These are phyloP conservation scores for Euzophera pinguis DNA, from an alignment of 2,888 invertebrate species.

Conservation along the genomic window DNA sequence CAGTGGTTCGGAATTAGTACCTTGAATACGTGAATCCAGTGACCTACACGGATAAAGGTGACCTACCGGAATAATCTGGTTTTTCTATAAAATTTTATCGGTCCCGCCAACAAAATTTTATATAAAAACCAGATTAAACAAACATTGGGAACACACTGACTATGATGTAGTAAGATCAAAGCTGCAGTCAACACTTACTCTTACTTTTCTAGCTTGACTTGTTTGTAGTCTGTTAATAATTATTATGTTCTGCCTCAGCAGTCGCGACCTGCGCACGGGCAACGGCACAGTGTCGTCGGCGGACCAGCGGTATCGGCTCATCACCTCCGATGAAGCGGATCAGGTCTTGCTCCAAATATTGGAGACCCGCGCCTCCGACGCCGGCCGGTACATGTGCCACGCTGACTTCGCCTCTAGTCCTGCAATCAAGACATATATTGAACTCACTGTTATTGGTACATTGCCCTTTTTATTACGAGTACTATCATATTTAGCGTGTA, in stretches of 20 bases:
- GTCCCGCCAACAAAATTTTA: too few relatives aligned
- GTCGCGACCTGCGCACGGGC: slow-evolving; percentile 60
- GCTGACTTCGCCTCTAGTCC: slow-evolving; percentile 64
- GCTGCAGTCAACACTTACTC: too few relatives aligned
- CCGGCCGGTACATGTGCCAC: slow-evolving; percentile 58
- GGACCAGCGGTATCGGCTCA: slow-evolving; percentile 47
- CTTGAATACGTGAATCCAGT: too few relatives aligned
- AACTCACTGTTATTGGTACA: slow-evolving; percentile 58
- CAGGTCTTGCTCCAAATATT: slow-evolving; percentile 48
- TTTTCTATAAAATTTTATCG: too few relatives aligned
- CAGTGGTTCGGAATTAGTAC: too few relatives aligned
- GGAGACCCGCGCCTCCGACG: slow-evolving; percentile 47
- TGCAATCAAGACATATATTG: slow-evolving; percentile 52
- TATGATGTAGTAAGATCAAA: too few relatives aligned
- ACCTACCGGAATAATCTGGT: too few relatives aligned
- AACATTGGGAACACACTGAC: too few relatives aligned
- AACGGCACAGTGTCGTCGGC: slow-evolving; percentile 30
- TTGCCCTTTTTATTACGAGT: slow-evolving; percentile 7
- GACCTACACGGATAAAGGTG: too few relatives aligned
- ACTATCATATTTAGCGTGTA: too few relatives aligned
- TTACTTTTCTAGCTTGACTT: too few relatives aligned
- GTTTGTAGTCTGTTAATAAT: neutral
- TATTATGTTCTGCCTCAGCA: slow-evolving; percentile 47
- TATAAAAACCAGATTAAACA: too few relatives aligned
- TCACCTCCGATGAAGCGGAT: slow-evolving; percentile 41